Evolutionary conservation across 2,113 vertebrate species (phyloP).

Genomic region (Nycticebus coucang): DNA sequence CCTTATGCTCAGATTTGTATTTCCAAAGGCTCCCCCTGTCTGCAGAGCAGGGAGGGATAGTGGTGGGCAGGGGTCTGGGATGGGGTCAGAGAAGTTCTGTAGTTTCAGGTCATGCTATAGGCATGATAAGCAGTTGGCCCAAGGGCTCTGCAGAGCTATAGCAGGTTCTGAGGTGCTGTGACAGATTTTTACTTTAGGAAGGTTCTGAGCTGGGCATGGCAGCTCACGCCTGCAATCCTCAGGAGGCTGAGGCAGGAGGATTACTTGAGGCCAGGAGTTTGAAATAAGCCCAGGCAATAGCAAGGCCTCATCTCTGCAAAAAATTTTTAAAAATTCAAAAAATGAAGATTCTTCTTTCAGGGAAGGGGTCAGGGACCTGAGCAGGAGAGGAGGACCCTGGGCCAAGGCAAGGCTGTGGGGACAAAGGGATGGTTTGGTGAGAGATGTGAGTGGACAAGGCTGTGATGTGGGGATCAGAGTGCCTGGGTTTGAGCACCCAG

Average conservation of each 20-base stretch:
- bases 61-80: background rate
- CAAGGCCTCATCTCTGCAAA: background rate
- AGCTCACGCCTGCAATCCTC: background rate
- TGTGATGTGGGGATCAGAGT: too few relatives aligned
- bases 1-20: fast-evolving
- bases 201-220: background rate
- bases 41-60: background rate
- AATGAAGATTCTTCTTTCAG: background rate
- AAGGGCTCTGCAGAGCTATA: background rate
- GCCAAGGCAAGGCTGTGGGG: fast-evolving
- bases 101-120: background rate
- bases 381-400: background rate
- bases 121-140: fast-evolving
- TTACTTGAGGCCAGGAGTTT: background rate
- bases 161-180: background rate
- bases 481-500: fast-evolving
- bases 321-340: background rate
- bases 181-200: background rate
- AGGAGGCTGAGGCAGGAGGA: background rate
- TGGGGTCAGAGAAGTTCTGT: background rate
- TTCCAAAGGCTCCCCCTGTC: background rate
- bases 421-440: background rate
- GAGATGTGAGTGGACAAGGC: background rate
- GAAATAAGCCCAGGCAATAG: background rate
- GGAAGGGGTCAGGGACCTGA: background rate